Conservation (phyloP, 2,113 vertebrate species). For the Phrynosoma blainvillii region DNA sequence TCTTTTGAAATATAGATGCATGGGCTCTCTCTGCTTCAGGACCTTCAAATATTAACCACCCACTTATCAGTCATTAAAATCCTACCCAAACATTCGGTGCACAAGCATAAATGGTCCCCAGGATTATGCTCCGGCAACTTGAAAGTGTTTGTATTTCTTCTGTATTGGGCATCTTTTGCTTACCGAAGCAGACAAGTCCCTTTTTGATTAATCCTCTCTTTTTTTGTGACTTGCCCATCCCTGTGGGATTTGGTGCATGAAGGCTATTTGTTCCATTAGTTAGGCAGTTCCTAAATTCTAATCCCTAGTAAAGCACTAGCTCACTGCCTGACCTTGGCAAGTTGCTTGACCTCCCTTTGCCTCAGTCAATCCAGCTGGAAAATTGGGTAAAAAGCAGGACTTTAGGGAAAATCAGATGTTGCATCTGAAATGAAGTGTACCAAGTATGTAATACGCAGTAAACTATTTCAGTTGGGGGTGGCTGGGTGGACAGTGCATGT, state of each 20-base stretch:
- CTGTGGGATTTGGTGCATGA: conserved; percentile 68
- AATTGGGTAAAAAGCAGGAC: conserved; percentile 69
- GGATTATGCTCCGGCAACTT: conserved; percentile 66
- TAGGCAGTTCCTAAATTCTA: conserved; percentile 75
- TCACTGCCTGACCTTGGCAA: conserved; percentile 73
- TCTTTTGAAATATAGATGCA: conserved; percentile 34
- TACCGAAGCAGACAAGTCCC: conserved; percentile 69
- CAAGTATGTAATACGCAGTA: not conserved
- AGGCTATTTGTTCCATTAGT: conserved; percentile 77
- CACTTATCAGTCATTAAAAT: conserved; percentile 50
- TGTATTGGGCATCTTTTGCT: conserved; percentile 68
- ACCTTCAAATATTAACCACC: conserved; percentile 47
- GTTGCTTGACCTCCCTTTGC: conserved; percentile 74
- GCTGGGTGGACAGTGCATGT: conserved; percentile 11
- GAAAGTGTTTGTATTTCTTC: conserved; percentile 74
- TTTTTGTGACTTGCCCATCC: conserved; percentile 68
- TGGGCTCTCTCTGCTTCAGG: conserved; percentile 1
- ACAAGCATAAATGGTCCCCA: conserved; percentile 42
- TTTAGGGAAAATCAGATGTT: conserved; percentile 67
- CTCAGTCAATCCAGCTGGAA: conserved; percentile 71
- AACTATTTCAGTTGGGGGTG: not conserved
- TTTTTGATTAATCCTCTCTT: conserved; percentile 71
- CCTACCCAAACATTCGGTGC: conserved; percentile 38
- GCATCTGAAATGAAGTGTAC: conserved; percentile 51
- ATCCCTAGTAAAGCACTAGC: conserved; percentile 73